Conservation (phyloP, 2,797 vertebrate species). For the Macroramphosus scolopax region DNA sequence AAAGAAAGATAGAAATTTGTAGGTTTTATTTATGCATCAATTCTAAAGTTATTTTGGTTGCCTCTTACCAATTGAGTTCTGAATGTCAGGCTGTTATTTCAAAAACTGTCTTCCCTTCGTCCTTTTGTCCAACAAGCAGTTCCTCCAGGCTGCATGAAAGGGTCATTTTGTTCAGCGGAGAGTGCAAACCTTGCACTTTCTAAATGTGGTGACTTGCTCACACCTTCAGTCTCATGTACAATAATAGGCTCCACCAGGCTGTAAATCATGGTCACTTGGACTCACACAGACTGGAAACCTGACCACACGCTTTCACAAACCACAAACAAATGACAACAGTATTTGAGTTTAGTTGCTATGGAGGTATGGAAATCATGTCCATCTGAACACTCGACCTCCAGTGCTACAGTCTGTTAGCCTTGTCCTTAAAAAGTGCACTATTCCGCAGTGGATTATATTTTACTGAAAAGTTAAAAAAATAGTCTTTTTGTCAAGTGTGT, state of each 20-base stretch:
- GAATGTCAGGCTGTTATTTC: constrained; percentile 12
- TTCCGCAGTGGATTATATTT: not conserved
- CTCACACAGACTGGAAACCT: constrained; percentile 12
- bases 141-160: constrained; percentile 43
- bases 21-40: not conserved
- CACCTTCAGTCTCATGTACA: constrained; percentile 31
- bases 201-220: constrained; percentile 57
- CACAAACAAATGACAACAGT: constrained; percentile 15
- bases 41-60: not conserved
- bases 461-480: too few species aligned
- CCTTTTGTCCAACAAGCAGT: constrained; percentile 49
- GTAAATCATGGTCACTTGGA: constrained; percentile 24
- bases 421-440: not conserved
- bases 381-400: too few species aligned
- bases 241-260: constrained; percentile 36
- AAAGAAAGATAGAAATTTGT: constrained; percentile 1
- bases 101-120: too few species aligned
- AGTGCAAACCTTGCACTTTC: constrained; percentile 59
- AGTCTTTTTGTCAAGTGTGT: too few species aligned
- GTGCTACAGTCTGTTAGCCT: too few species aligned
- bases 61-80: not conserved
- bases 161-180: constrained; percentile 51
- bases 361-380: constrained; percentile 20
- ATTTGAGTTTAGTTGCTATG: too few species aligned
- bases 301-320: constrained; percentile 10